Conservation (phyloP, 2,113 vertebrate genomes). For the Anoplopoma fimbria region DNA sequence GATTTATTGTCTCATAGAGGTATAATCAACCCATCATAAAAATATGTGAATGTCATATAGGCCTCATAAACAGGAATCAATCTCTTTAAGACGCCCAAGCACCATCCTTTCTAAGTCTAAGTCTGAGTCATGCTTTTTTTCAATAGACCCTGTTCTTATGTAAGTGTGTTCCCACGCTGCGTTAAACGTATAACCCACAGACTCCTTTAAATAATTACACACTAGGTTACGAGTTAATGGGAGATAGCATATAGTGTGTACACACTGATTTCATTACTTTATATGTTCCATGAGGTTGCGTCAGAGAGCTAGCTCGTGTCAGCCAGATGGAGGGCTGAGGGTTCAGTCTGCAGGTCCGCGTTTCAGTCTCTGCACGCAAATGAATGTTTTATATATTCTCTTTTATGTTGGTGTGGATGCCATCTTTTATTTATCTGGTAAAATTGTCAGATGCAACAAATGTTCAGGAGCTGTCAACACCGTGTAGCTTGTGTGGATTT, state of each 20-base stretch:
- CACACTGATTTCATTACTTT: slow-evolving; percentile 47
- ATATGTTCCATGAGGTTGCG: slow-evolving; percentile 32
- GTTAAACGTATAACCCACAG: slow-evolving; percentile 48
- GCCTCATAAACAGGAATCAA: slow-evolving; percentile 15
- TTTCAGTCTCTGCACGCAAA: slow-evolving; percentile 36
- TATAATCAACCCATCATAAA: slow-evolving; percentile 1
- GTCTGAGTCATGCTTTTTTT: slow-evolving; percentile 4
- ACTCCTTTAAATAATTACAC: slow-evolving; percentile 55
- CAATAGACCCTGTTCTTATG: neutral
- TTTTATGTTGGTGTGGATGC: slow-evolving; percentile 9
- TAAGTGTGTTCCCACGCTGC: slow-evolving; percentile 33
- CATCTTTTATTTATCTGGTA: slow-evolving; percentile 41
- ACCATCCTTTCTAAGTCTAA: neutral
- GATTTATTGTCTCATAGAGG: slow-evolving; percentile 16
- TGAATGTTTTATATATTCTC: slow-evolving; percentile 24
- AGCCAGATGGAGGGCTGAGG: slow-evolving; percentile 51
- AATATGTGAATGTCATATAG: neutral
- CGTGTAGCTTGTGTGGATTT: slow-evolving; percentile 10
- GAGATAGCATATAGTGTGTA: slow-evolving; percentile 40
- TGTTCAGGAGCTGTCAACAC: slow-evolving; percentile 2
- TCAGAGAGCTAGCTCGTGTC: slow-evolving; percentile 12
- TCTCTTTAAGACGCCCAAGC: slow-evolving; percentile 26
- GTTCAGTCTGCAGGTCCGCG: slow-evolving; percentile 24
- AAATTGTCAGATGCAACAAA: slow-evolving; percentile 8
- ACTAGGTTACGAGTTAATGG: slow-evolving; percentile 59